A percentile compares a stretch with the other conserved stretches of the same genome.
Conservation (phyloP, 2,888 invertebrate species). For the Spisula subtruncata region DNA sequence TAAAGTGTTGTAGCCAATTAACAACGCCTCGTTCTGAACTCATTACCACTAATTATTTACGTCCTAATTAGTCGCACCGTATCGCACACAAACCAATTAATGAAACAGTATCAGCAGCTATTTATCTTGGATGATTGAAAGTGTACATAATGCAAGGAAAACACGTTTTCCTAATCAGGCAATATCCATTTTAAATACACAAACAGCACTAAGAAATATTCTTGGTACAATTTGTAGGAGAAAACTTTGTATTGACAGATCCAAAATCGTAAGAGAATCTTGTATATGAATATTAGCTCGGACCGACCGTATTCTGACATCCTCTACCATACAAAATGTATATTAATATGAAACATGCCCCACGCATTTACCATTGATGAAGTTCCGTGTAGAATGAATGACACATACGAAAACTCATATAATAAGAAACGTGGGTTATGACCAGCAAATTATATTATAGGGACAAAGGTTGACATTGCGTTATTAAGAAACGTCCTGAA, state of each 20-base stretch:
- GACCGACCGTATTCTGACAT: not conserved
- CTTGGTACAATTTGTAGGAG: not conserved
- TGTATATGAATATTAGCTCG: not conserved
- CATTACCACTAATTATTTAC: not conserved
- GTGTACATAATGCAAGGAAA: not conserved
- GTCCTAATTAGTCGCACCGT: not conserved
- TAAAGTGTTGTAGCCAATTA: not conserved
- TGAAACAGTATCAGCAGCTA: not conserved
- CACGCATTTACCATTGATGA: not conserved
- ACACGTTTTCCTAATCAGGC: not conserved
- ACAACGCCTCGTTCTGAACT: not conserved
- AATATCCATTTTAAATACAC: not conserved
- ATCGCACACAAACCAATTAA: not conserved
- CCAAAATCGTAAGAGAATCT: not conserved
- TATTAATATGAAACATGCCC: slow-evolving; percentile 5
- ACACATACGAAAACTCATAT: not conserved
- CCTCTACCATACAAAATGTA: not conserved
- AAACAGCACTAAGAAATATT: not conserved
- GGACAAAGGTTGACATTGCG: not conserved
- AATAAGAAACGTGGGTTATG: not conserved
- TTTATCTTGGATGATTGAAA: not conserved
- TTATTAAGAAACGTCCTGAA: slow-evolving; percentile 2
- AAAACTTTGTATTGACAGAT: not conserved
- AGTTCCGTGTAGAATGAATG: not conserved
- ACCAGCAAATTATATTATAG: not conserved